Percentiles rank a stretch among this genome's conserved stretches.
phyloP scores from a whole-genome alignment of 92 coral and sea anemone genomes.

The Umimayanthus kanabou region DNA sequence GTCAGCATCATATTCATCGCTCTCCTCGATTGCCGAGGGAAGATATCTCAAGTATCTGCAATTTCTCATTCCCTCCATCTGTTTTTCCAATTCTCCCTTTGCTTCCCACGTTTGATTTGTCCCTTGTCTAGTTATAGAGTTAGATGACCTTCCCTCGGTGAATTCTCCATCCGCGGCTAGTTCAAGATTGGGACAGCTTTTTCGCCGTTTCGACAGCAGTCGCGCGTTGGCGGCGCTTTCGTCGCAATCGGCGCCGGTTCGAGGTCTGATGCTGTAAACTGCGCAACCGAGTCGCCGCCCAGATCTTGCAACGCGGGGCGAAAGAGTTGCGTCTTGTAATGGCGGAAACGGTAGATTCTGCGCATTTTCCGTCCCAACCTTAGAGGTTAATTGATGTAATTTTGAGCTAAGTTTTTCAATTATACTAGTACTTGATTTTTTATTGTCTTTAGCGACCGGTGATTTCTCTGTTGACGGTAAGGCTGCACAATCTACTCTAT shows the following conservation, averaged over 20 bases:
- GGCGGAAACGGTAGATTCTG: background rate
- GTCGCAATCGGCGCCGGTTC: background rate
- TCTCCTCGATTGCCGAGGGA: conserved; percentile 22
- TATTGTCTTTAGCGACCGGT: background rate
- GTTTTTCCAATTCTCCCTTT: conserved; percentile 15
- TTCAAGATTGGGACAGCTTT: background rate
- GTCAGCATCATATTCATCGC: background rate
- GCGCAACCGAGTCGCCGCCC: background rate
- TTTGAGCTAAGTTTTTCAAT: conserved; percentile 21
- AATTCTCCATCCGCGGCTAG: background rate
- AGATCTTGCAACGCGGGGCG: background rate
- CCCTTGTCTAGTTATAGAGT: background rate
- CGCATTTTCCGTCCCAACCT: background rate
- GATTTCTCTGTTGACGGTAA: background rate
- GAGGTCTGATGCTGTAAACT: background rate
- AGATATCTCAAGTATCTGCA: conserved; percentile 37
- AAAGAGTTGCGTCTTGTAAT: background rate
- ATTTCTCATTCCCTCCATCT: conserved; percentile 28
- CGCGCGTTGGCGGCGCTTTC: background rate
- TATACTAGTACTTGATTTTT: conserved; percentile 5
- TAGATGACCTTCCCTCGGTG: background rate
- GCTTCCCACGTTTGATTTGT: background rate
- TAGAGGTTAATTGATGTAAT: conserved; percentile 1
- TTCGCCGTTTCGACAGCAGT: background rate
- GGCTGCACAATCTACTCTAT: background rate